Base-by-base conservation (phyloP, 2,113 vertebrate species). In the Quiscalus mexicanus region DNA sequence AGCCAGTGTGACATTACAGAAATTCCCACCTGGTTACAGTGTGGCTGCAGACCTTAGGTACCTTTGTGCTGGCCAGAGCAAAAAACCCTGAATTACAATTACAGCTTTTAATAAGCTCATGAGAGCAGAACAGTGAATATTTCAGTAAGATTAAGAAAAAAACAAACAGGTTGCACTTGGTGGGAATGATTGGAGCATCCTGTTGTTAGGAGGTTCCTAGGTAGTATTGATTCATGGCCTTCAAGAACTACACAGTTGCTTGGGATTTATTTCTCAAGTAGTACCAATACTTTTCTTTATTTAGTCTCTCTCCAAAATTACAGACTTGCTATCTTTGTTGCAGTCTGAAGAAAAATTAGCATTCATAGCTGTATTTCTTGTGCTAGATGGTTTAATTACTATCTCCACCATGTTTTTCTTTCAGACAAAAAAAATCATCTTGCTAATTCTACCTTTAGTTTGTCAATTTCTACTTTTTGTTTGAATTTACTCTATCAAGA, bases 201-300 rank as follows among this genome's bases (percentile, higher is more conserved):
- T n/a, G 7, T 18, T 73, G 4, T 62, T 56, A 73, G 23, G 56
- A 63, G 23, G 53, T 47, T 87, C 39, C 49, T 50, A 58, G 37
- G 41, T 3, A 0, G 1, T 50, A 41, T 39, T 69, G 68, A 42
- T 76, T 63, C 41, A 44, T 15, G 21, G n/a, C 10, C 42, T 79
- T 90, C 24, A 47, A 77, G 65, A 87, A 69, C 12, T 14, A 52
- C 23, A 13, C 1, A 22, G 8, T 21, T 35, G 7, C 37, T 27
- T 1, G 0, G 23, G 2, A 2, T 8, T 41, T 11, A 52, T 82
- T 45, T 82, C 63, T 44, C 24, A 17, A 6, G 63, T 70, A 47
- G 6, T 69, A 70, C 45, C 75, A 88, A 58, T 69, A 47, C 35
- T 90, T 89, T 71, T 33, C 62, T 76, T 93, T 91, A 70, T 94